phyloP scores from a whole-genome alignment of 23 tunicate genomes.

The Halocynthia roretzi region DNA sequence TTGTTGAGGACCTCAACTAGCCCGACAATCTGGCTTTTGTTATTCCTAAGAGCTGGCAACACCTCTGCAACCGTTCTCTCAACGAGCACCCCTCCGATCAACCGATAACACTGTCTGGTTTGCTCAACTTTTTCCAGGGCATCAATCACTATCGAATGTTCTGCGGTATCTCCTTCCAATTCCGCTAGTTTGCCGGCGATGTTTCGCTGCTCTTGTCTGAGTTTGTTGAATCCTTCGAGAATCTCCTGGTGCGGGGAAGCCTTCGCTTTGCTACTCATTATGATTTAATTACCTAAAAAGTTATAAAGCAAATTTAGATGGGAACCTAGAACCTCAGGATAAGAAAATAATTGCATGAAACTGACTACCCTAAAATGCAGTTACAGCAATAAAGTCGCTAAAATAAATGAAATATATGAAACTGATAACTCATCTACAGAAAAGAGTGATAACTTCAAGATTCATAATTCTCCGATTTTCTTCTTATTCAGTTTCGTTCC shows the following conservation, averaged over 20 bases:
- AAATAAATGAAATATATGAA: no score
- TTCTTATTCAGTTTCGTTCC: no score
- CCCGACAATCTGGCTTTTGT: slow-evolving; percentile 35
- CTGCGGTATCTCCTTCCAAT: slow-evolving; percentile 63
- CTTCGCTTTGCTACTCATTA: slow-evolving; percentile 17
- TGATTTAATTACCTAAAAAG: neutral
- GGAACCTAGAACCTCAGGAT: no score
- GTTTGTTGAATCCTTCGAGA: slow-evolving; percentile 73
- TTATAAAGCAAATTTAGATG: no score
- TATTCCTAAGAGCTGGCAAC: slow-evolving; percentile 74
- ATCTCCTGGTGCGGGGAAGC: slow-evolving; percentile 55
- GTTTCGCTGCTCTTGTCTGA: slow-evolving; percentile 76
- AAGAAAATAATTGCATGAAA: no score
- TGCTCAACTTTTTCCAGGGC: slow-evolving; percentile 61
- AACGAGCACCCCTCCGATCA: slow-evolving; percentile 78
- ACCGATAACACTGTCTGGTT: slow-evolving; percentile 61
- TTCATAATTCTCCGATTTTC: no score
- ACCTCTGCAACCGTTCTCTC: slow-evolving; percentile 86
- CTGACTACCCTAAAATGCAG: no score
- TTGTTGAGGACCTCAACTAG: slow-evolving; percentile 30
- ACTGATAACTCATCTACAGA: no score
- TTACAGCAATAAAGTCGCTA: no score
- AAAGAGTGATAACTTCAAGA: no score
- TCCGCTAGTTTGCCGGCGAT: slow-evolving; percentile 65
- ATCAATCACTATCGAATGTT: slow-evolving; percentile 58